Base-by-base conservation (phyloP, 2,888 invertebrate species). In the Pandemis heparana region DNA sequence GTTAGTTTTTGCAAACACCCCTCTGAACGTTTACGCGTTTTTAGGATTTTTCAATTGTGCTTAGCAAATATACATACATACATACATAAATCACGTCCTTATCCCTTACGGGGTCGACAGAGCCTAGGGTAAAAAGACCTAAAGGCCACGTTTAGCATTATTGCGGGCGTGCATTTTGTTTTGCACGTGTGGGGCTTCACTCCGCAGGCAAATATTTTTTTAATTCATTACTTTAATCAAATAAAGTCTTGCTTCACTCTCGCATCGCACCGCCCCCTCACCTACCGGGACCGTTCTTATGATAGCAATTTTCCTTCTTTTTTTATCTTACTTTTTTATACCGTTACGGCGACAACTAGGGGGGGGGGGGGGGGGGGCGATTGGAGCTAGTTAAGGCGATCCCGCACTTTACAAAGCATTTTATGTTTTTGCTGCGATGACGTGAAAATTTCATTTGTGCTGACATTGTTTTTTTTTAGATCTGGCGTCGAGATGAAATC, bases 251-350 rank as follows among this genome's bases (percentile, higher is more conserved):
- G 79, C 73, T 60, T 77, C 69, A 68, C 62, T 84, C 63, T 77
- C 63, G 78, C 78, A 80, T 80, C 76, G 75, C 61, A 39, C 78
- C 80, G 66, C 83, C 85, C 80, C 43, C 68, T 74, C 83, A 83
- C 84, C 85, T 83, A 81, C 77, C 76, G 79, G 75, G 79, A 77
- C 82, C 80, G 82, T 86, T 89, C 90, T 90, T 90, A 88, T 89
- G 91, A 92, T 92, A 92, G 92, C 91, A 92, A 91, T 90, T 91
- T 91, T 89, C 89, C 81, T 83, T 82, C 81, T 87, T 80, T 91
- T 53, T 90, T 90, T 90, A 87, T 90, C 84, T 85, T 81, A 79
- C 76, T 83, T 87, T 89, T 89, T 90, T 87, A 87, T 90, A 88
- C 90, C 91, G 91, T 90, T 88, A 87, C 86, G 83, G 86, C 85